Evolutionary conservation across 2,888 invertebrate genomes (phyloP).

Genomic region (Tromatobia lineatoria): DNA sequence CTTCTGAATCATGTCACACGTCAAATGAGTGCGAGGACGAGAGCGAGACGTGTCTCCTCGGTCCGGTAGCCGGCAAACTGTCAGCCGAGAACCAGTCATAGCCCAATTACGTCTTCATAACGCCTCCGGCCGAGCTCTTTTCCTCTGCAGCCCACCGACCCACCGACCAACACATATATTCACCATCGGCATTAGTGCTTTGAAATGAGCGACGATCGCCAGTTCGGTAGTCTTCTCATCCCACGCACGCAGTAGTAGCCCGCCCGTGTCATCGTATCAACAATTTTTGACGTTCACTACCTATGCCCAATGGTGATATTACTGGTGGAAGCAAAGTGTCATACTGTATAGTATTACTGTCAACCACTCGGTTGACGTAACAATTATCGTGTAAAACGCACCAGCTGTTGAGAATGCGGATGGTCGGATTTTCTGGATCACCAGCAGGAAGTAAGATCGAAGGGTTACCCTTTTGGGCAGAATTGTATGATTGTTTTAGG

Average conservation of each 20-base stretch:
- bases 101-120: conserved; percentile 84
- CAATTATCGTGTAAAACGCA: neutral
- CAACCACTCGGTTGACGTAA: neutral
- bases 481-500: neutral
- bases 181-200: conserved; percentile 53
- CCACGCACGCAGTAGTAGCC: conserved; percentile 48
- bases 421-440: neutral
- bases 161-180: conserved; percentile 17
- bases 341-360: conserved; percentile 4
- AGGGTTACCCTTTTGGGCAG: neutral
- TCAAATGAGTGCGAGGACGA: conserved; percentile 82
- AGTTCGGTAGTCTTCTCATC: conserved; percentile 38
- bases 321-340: conserved; percentile 4
- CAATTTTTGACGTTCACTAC: conserved; percentile 54
- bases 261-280: conserved; percentile 53
- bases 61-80: conserved; percentile 74
- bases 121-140: conserved; percentile 72
- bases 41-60: conserved; percentile 33
- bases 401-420: neutral
- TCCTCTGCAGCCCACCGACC: conserved; percentile 19
- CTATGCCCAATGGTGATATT: neutral
- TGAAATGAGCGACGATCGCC: conserved; percentile 35
- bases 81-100: conserved; percentile 75
- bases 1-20: conserved; percentile 85
- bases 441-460: neutral